Evolutionary conservation across 1,140 invertebrate species (phyloP).

Genomic region (Medauroidea extradentata): DNA sequence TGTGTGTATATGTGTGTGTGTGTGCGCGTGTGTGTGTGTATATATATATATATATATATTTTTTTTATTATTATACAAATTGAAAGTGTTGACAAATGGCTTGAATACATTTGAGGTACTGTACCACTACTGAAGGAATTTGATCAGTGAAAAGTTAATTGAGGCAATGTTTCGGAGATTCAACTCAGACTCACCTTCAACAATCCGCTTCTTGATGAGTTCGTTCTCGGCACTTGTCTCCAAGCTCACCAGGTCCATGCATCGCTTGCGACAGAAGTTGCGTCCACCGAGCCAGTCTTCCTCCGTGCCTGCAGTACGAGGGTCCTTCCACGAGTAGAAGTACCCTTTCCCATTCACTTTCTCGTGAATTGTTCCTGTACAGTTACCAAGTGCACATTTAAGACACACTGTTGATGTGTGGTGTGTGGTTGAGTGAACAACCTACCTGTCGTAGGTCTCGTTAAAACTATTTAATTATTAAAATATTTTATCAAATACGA

Average conservation of each 20-base stretch:
- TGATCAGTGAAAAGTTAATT: too few relatives aligned
- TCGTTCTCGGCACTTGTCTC: slow-evolving; percentile 78
- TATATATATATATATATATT: too few relatives aligned
- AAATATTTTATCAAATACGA: neutral
- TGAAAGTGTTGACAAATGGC: too few relatives aligned
- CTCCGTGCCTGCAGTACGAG: slow-evolving; percentile 62
- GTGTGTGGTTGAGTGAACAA: neutral
- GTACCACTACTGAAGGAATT: too few relatives aligned
- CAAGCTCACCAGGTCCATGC: slow-evolving; percentile 80
- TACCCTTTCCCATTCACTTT: slow-evolving; percentile 61
- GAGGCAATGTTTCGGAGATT: too few relatives aligned
- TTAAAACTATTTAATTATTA: neutral
- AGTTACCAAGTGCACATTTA: too few relatives aligned
- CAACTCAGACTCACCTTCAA: slow-evolving; percentile 52
- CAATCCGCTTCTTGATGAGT: slow-evolving; percentile 71
- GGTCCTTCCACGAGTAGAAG: slow-evolving; percentile 80
- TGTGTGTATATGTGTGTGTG: too few relatives aligned
- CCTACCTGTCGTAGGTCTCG: neutral
- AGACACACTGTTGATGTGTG: too few relatives aligned
- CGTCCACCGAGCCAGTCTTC: slow-evolving; percentile 75
- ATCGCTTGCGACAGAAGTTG: slow-evolving; percentile 77
- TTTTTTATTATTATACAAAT: too few relatives aligned
- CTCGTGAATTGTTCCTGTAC: slow-evolving; percentile 47
- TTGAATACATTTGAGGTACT: too few relatives aligned
- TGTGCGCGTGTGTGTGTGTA: too few relatives aligned